phyloP scores from a whole-genome alignment of 2,113 vertebrate species.

The Xenus cinereus region DNA sequence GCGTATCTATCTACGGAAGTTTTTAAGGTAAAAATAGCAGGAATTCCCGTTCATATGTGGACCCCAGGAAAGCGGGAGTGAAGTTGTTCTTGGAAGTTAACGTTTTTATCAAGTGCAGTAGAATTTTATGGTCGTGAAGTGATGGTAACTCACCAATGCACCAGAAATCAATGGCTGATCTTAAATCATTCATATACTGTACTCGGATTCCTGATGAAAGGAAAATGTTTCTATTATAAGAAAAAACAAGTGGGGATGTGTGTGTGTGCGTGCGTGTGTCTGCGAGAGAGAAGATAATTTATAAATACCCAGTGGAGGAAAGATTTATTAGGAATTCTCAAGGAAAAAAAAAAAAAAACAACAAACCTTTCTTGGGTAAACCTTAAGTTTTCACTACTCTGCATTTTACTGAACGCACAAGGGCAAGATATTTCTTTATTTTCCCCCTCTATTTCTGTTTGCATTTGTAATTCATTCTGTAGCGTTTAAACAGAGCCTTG shows the following conservation, averaged over 20 bases:
- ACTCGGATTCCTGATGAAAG: slow-evolving; percentile 69
- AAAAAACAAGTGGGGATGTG: slow-evolving; percentile 36
- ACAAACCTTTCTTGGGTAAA: not conserved
- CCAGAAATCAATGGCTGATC: slow-evolving; percentile 61
- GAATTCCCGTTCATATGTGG: not conserved
- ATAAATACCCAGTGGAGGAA: slow-evolving; percentile 71
- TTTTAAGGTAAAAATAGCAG: not conserved
- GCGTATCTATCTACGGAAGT: accelerated
- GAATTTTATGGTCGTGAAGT: slow-evolving; percentile 54
- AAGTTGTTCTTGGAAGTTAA: not conserved
- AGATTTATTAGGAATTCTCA: slow-evolving; percentile 73
- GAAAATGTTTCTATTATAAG: slow-evolving; percentile 75
- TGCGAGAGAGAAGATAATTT: slow-evolving; percentile 65
- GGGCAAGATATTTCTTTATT: not conserved
- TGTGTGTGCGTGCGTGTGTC: not conserved
- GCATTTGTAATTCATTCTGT: not conserved
- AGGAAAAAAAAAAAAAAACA: not conserved
- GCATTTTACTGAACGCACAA: not conserved
- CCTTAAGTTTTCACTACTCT: not conserved
- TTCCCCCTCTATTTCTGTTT: not conserved
- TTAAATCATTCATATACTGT: slow-evolving; percentile 70
- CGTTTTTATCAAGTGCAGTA: slow-evolving; percentile 55
- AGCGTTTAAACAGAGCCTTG: not conserved
- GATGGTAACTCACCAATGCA: slow-evolving; percentile 42
- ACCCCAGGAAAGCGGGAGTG: not conserved